These are phyloP conservation scores for Gopherus evgoodei DNA, from an alignment of 2,113 vertebrate species.

Conservation along the genomic window DNA sequence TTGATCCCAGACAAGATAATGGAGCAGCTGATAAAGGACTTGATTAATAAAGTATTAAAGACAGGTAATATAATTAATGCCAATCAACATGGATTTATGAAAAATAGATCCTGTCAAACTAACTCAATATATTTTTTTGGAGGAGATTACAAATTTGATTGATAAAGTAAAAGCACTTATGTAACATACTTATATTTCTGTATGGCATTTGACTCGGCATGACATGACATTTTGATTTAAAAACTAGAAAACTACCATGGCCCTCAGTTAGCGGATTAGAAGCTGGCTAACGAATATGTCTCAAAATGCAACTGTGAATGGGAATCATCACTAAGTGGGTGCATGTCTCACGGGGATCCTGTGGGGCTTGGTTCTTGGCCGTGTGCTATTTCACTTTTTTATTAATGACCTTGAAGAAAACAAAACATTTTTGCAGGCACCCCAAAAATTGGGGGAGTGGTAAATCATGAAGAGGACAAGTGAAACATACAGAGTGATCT, in stretches of 20 bases:
- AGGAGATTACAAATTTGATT: neutral
- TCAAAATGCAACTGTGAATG: neutral
- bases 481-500: neutral
- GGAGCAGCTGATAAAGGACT: neutral
- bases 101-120: neutral
- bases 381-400: neutral
- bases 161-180: neutral
- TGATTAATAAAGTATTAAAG: neutral
- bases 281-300: neutral
- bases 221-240: neutral
- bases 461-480: neutral
- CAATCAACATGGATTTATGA: neutral
- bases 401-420: neutral
- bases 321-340: no score
- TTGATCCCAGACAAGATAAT: neutral
- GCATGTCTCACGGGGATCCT: neutral
- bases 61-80: neutral
- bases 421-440: neutral
- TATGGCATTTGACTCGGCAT: neutral
- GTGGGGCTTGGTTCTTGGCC: neutral
- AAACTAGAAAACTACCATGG: neutral
- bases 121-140: neutral
- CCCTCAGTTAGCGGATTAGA: neutral
- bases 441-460: no score
- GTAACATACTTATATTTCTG: neutral